These are phyloP conservation scores for Nebria salina DNA, from an alignment of 2,888 invertebrate species.

Conservation along the genomic window DNA sequence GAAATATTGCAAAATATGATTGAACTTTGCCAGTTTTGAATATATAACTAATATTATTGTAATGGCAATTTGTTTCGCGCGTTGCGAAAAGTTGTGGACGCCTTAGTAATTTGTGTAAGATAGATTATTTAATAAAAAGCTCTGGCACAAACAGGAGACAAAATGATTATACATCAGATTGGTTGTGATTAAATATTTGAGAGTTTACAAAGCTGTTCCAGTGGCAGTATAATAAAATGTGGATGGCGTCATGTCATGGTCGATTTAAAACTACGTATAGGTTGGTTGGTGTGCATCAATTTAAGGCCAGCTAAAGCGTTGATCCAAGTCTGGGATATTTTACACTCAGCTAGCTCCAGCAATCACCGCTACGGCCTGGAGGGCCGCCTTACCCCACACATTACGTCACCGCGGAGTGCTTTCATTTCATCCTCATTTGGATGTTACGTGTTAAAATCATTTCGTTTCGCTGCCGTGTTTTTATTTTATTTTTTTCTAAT, in stretches of 20 bases:
- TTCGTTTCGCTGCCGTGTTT: not conserved
- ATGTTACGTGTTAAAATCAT: not conserved
- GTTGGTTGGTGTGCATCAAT: constrained; percentile 31
- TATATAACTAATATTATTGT: too few species aligned
- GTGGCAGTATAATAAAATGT: not conserved
- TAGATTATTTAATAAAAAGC: too few species aligned
- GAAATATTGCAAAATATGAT: too few species aligned
- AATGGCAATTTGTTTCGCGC: too few species aligned
- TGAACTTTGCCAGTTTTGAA: too few species aligned
- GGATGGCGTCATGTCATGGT: not conserved
- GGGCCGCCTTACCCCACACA: not conserved
- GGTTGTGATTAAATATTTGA: too few species aligned
- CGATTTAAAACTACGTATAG: not conserved
- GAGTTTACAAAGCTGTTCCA: too few species aligned
- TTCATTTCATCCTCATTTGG: not conserved
- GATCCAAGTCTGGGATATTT: constrained; percentile 41
- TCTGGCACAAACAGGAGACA: too few species aligned
- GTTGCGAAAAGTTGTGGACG: too few species aligned
- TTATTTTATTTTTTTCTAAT: not conserved
- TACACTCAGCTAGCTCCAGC: constrained; percentile 36
- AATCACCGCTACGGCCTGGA: constrained; percentile 13
- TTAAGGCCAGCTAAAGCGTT: constrained; percentile 42
- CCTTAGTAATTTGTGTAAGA: too few species aligned
- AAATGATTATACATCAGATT: too few species aligned
- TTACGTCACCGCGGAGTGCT: not conserved